Percentiles rank a stretch among this genome's conserved stretches.
These are phyloP conservation scores for Philantomba maxwellii DNA, from an alignment of 2,113 vertebrate species.

Conservation along the genomic window DNA sequence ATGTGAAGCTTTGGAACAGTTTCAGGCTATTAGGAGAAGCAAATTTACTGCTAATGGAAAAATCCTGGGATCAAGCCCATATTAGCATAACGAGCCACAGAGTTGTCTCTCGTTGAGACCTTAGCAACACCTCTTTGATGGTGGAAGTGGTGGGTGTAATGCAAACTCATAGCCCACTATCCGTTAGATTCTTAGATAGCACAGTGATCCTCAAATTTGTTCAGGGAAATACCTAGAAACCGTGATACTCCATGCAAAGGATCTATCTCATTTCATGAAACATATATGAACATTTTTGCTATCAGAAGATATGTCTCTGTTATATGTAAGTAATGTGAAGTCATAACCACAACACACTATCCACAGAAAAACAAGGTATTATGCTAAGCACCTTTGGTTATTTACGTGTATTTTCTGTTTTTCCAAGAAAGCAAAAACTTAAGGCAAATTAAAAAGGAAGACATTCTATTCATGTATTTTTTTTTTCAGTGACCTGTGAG, in stretches of 20 bases:
- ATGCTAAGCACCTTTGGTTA: neutral
- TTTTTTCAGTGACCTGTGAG: neutral
- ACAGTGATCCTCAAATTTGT: neutral
- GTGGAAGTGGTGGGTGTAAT: neutral
- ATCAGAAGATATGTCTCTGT: neutral
- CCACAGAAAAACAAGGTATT: neutral
- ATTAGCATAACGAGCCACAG: neutral
- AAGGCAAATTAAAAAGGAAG: neutral
- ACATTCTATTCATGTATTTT: neutral
- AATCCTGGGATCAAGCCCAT: neutral
- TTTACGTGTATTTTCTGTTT: neutral
- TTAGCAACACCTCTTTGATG: neutral
- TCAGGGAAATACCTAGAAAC: neutral
- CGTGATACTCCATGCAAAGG: neutral
- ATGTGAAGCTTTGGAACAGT: neutral
- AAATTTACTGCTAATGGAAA: neutral
- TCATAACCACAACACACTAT: neutral
- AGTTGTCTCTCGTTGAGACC: neutral
- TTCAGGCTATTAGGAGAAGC: neutral
- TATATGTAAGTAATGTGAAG: neutral
- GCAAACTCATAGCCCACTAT: neutral
- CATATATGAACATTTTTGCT: neutral
- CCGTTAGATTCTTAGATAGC: neutral
- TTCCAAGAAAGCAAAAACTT: neutral
- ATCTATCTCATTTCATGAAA: neutral